Conservation (phyloP, 2,888 invertebrate species). For the Argyresthia goedartella region DNA sequence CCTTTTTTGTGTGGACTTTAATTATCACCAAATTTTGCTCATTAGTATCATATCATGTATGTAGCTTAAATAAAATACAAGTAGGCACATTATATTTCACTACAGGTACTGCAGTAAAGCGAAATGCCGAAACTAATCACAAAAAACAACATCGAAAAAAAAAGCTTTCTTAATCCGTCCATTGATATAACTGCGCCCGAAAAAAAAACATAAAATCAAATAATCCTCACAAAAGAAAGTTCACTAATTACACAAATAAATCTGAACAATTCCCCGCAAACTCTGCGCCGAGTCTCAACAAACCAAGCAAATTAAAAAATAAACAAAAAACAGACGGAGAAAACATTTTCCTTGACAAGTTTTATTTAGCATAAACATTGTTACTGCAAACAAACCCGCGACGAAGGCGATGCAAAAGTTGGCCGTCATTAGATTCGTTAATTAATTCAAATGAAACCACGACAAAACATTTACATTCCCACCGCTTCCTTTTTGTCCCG, state of each 20-base stretch:
- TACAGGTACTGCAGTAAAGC: neutral
- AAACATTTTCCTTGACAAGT: constrained; percentile 66
- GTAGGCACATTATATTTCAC: neutral
- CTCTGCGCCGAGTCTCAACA: constrained; percentile 36
- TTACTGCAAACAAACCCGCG: constrained; percentile 37
- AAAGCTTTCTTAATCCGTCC: constrained; percentile 27
- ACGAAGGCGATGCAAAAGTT: constrained; percentile 57
- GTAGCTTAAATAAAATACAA: too few relatives aligned
- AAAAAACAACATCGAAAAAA: constrained; percentile 15
- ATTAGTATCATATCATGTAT: constrained; percentile 4
- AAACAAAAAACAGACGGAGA: constrained; percentile 57
- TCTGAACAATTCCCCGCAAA: constrained; percentile 54
- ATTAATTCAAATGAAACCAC: constrained; percentile 70
- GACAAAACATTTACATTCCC: constrained; percentile 63
- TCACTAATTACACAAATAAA: constrained; percentile 69
- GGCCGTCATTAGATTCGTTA: constrained; percentile 64
- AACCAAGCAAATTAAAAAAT: constrained; percentile 57
- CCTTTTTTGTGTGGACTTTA: constrained; percentile 10
- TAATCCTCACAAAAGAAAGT: constrained; percentile 61
- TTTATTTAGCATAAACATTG: constrained; percentile 70
- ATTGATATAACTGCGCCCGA: constrained; percentile 44
- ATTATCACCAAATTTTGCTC: neutral
- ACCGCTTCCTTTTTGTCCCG: constrained; percentile 44
- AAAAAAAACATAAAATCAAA: constrained; percentile 44
- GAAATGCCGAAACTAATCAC: constrained; percentile 6